Base-by-base conservation (phyloP, 2,113 vertebrate genomes). In the Narcine bancroftii region DNA sequence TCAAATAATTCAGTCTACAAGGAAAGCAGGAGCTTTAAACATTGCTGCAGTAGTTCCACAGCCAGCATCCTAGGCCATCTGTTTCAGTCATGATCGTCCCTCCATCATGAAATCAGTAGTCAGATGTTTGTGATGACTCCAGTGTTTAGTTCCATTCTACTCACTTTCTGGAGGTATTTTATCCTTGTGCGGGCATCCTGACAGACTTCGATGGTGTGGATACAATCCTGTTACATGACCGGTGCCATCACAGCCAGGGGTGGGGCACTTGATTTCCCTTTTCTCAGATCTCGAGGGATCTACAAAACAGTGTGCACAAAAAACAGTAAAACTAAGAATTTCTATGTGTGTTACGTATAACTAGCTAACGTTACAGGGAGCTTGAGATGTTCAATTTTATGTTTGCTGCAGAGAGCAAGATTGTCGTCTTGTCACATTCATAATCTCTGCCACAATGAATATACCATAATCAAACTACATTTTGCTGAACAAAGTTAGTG, bases 141-240 rank as follows among this genome's bases (percentile, higher is more conserved):
- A 26, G 17, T 24, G 66, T 69, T 69, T 21, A 26, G 19, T 24
- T 26, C 66, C 21, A 24, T 21, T 21, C 13, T 92, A 97, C 98
- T 98, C 96, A 99, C 99, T 99, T 96, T 99, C 99, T 0, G 98
- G 99, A 93, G 99, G 99, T 93, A 99, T 99, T 95, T 98, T 97
- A 96, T 99, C 99, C 94, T 99, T 99, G 97, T 99, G 98, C 26
- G 98, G 98, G 93, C 99, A 99, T 33, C 98, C 99, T 0, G 99
- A 99, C 94, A 99, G 96, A 96, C 99, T 99, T 94, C 98, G 97
- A 63, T 99, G 98, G 94, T 99, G 99, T 53, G 99, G 99, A 95
- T 99, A 99, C 42, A 99, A 95, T 19, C 99, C 99, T 0, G 99
- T 99, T 93, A 99, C 99, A 0, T 99, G 99, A 56, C 99, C 99